These are phyloP conservation scores for Oophaga sylvatica DNA, from an alignment of 2,797 vertebrate genomes.

Conservation along the genomic window DNA sequence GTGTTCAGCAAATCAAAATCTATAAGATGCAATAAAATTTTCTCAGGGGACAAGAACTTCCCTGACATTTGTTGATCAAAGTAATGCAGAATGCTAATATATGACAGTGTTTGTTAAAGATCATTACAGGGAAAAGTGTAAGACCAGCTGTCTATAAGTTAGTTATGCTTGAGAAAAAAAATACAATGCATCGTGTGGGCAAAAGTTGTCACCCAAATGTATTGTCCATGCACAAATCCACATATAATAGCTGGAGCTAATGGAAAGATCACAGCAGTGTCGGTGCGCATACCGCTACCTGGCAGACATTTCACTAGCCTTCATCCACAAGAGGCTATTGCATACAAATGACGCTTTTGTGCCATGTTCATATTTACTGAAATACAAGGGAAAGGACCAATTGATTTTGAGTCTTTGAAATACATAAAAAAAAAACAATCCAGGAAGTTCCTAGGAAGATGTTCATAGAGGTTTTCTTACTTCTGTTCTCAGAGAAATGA, in stretches of 20 bases:
- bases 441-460: neutral
- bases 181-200: neutral
- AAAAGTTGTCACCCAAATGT: neutral
- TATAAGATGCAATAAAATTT: no score
- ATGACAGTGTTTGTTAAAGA: neutral
- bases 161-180: neutral
- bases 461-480: constrained; percentile 17
- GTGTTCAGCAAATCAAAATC: no score
- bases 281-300: neutral
- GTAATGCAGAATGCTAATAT: neutral
- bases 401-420: constrained; percentile 24
- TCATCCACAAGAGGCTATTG: neutral
- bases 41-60: no score
- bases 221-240: neutral
- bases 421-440: constrained; percentile 4
- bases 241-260: constrained; percentile 11
- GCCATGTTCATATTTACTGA: constrained; percentile 14
- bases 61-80: no score
- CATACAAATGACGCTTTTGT: constrained; percentile 8
- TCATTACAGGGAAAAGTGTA: neutral
- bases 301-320: constrained; percentile 3
- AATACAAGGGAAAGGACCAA: constrained; percentile 6
- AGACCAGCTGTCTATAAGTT: neutral
- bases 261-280: neutral
- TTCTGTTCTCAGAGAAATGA: constrained; percentile 32